Percentiles rank a stretch among this genome's conserved stretches.
Evolutionary conservation across 2,797 vertebrate species (phyloP).

Genomic region (Myiotriccus ornatus): DNA sequence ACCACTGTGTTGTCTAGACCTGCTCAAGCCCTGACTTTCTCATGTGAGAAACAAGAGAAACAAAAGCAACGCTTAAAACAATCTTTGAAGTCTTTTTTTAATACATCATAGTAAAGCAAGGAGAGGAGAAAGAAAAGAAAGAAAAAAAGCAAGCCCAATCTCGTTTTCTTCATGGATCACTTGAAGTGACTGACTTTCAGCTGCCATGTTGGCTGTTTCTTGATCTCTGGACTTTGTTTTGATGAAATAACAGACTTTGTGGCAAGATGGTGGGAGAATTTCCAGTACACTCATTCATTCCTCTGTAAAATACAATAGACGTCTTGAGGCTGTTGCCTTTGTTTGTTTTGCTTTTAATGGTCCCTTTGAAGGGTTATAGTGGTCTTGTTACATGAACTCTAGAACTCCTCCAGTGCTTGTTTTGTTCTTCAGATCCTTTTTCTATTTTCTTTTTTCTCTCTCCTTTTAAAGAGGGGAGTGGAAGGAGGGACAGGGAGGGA

Average conservation of each 20-base stretch:
- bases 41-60: conserved; percentile 52
- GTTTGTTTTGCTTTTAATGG: conserved; percentile 61
- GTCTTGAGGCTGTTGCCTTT: conserved; percentile 56
- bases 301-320: conserved; percentile 56
- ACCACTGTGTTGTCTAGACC: conserved; percentile 56
- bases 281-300: conserved; percentile 48
- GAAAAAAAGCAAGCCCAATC: neutral
- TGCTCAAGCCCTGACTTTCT: conserved; percentile 44
- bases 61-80: neutral
- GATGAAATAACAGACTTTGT: conserved; percentile 27
- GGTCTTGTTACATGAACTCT: conserved; percentile 48
- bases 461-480: neutral
- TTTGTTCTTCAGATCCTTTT: conserved; percentile 47
- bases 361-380: conserved; percentile 48
- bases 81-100: conserved; percentile 49
- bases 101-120: conserved; percentile 17
- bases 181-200: conserved; percentile 38
- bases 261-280: conserved; percentile 42
- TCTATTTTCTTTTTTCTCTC: neutral
- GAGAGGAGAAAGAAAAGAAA: neutral
- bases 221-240: conserved; percentile 54
- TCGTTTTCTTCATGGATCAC: conserved; percentile 25
- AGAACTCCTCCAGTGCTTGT: conserved; percentile 23
- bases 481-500: neutral
- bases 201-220: conserved; percentile 24